phyloP scores from a whole-genome alignment of 2,113 vertebrate species.

The Sitta europaea region DNA sequence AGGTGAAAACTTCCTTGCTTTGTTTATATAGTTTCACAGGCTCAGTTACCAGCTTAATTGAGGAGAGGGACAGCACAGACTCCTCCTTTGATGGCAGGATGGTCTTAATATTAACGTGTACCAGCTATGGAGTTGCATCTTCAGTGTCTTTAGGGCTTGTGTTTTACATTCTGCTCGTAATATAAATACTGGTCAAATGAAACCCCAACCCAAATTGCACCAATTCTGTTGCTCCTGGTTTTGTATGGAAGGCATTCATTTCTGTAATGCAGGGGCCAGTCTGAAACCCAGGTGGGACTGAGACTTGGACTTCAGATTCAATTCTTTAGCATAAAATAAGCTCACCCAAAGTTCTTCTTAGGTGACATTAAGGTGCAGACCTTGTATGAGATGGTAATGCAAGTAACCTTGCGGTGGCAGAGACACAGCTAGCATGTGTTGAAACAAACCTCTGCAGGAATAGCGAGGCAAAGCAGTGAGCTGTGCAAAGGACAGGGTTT shows the following conservation, averaged over 20 bases:
- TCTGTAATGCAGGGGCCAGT: background rate
- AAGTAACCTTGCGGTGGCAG: background rate
- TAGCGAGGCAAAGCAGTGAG: background rate
- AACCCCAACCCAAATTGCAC: background rate
- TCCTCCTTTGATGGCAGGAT: background rate
- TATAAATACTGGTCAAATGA: background rate
- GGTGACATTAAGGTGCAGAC: background rate
- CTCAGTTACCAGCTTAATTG: background rate
- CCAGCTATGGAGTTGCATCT: background rate
- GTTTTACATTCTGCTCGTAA: background rate
- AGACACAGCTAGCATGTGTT: background rate
- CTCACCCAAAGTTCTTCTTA: background rate
- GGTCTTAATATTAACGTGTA: background rate
- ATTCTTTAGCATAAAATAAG: background rate
- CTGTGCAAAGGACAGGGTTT: background rate
- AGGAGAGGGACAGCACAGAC: rapidly evolving
- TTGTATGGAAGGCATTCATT: background rate
- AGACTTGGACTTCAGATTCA: background rate
- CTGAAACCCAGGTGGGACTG: background rate
- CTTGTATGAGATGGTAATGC: background rate
- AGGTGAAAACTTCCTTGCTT: background rate
- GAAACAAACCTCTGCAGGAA: background rate
- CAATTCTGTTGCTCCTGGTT: background rate
- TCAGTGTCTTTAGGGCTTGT: background rate
- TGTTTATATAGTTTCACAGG: background rate